Evolutionary conservation across 2,797 vertebrate genomes (phyloP), one percentile per base, ranked within the genome.

Genomic region (Glossophaga mutica): DNA sequence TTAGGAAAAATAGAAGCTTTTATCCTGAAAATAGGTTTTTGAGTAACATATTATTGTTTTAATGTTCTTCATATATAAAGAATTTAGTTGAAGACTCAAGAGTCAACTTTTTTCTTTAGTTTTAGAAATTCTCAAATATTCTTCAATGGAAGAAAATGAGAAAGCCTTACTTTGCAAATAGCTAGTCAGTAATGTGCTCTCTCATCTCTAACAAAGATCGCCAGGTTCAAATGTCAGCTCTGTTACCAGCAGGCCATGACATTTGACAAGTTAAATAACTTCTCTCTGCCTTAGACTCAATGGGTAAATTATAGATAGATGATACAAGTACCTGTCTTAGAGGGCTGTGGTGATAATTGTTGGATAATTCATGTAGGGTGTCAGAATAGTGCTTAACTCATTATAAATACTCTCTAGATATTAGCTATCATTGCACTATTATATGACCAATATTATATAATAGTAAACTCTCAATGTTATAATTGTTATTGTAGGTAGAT

Each of bases 1-100:
- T 59, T 88, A 46, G 18, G 16, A 94, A 68, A 14, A 90, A 85
- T 29, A 73, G 44, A 89, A 89, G 22, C 34, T 89, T 94, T 97
- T 90, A 95, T 83, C 81, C 83, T 93, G 32, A 84, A 93, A 94
- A 93, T 19, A 44, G 84, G 29, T 32, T 93, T 32, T 67, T 65
- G 6, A 37, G 73, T 95, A 39, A 96, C 83, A 15, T 32, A 52
- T 84, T 92, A 85, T 96, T 96, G 76, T 95, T 95, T 94, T 96
- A 97, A 85, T 73, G 76, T 74, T 57, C 76, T 93, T 94, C 52
- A 82, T 26, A 82, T 39, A 85, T 16, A 82, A 94, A 91, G 15
- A 93, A 95, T 37, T 76, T 70, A 95, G 19, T 68, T 87, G 71
- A 96, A 97, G n/a, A 91, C 12, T 95, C 55, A 57, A 67, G 87